phyloP scores from a whole-genome alignment of 2,888 invertebrate genomes.

The Erebia ligea region DNA sequence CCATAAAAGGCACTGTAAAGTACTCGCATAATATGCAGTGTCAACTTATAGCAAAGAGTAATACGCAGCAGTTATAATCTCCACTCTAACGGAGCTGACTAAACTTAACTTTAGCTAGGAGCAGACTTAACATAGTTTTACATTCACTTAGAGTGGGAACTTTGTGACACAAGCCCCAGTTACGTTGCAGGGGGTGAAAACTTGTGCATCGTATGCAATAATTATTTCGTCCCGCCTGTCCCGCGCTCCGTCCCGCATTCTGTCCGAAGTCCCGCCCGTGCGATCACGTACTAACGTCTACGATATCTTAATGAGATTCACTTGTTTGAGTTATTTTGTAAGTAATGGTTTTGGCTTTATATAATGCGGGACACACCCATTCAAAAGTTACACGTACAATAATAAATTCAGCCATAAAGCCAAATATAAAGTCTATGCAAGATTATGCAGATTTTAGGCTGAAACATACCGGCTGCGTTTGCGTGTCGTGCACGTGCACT shows the following conservation, averaged over 20 bases:
- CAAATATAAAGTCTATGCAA: no score
- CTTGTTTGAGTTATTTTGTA: conserved; percentile 13
- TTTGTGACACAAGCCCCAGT: conserved; percentile 27
- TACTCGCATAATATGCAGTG: background rate
- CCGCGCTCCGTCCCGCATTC: conserved; percentile 1
- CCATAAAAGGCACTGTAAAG: background rate
- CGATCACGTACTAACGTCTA: conserved; percentile 36
- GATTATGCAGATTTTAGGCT: no score
- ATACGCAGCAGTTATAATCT: conserved; percentile 5
- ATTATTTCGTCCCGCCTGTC: conserved; percentile 29
- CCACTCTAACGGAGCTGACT: conserved; percentile 13
- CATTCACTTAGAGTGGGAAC: conserved; percentile 27
- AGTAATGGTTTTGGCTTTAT: background rate
- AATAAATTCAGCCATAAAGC: no score
- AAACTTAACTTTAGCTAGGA: conserved; percentile 6
- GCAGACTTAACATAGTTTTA: conserved; percentile 18
- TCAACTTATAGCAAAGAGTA: conserved; percentile 11
- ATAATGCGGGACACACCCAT: no score
- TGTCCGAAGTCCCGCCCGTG: conserved; percentile 12
- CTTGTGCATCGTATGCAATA: conserved; percentile 36
- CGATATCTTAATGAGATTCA: conserved; percentile 37
- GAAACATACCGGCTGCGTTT: no score
- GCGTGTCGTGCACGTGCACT: no score
- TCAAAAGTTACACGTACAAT: no score
- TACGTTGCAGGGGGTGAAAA: conserved; percentile 33